Base-by-base conservation (phyloP, 2,888 invertebrate species). In the Pardosa pseudoannulata region DNA sequence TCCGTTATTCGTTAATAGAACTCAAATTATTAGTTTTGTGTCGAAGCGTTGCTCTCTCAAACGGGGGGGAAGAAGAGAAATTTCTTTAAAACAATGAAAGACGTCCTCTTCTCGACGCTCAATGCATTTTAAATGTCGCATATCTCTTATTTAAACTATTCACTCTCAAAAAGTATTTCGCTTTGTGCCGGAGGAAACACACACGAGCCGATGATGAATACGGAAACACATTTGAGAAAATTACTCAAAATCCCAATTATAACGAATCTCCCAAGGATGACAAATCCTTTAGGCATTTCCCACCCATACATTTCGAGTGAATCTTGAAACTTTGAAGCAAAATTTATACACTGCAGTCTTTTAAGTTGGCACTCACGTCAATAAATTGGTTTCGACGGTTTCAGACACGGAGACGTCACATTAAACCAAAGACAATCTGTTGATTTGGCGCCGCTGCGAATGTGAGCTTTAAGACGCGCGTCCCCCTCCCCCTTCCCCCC, bases 361-460 rank as follows among this genome's bases (percentile, higher is more conserved):
- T 56, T 23, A 56, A 56, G 56, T 56, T 56, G 23, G 56, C 56
- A 23, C 56, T 3, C 19, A 16, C 11, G 23, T 56, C 56, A 56
- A 56, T 56, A 23, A 56, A 56, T 56, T 56, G 56, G 56, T 56
- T 56, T 56, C 56, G 56, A 56, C 56, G 19, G 23, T 56, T 56
- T 3, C 56, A 56, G 56, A 56, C 32, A 27, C 28, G n/a, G 7
- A 70, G 70, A 39, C 41, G 32, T 70, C 41, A 28, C 39, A 28
- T n/a, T 28, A 41, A 41, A 28, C 39, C 23, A 28, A 70, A 70
- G 41, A 28, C 70, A 70, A 39, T 41, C 70, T 27, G 70, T 41
- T 70, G 70, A 70, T 70, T 70, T 70, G 70, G 41, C 41, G 70
- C 70, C 70, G 39, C 36, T 19, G 36, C 5, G 41, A 70, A 70